These are phyloP conservation scores for Heliothis peltigera DNA, from an alignment of 2,888 invertebrate genomes.

Conservation along the genomic window DNA sequence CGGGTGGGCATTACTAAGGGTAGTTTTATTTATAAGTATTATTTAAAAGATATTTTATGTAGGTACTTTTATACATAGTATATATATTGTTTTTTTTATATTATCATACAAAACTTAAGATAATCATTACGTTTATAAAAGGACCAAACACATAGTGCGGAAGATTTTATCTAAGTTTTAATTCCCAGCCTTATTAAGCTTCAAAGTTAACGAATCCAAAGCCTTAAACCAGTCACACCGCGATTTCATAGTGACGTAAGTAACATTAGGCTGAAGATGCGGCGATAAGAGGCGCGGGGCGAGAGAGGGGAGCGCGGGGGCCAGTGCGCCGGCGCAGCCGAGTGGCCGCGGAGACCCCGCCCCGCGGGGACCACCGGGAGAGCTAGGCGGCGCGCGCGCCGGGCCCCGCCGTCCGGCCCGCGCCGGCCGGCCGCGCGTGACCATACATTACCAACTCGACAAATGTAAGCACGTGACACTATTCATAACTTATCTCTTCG, in stretches of 20 bases:
- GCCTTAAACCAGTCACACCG: conserved; percentile 67
- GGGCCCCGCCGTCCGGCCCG: conserved; percentile 65
- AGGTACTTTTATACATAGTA: not conserved
- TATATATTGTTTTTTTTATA: too few relatives aligned
- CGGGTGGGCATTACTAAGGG: conserved; percentile 20
- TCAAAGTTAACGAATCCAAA: conserved; percentile 66
- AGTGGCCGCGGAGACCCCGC: conserved; percentile 88
- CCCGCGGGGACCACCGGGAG: conserved; percentile 90
- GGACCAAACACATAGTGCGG: conserved; percentile 7
- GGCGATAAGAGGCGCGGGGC: conserved; percentile 82
- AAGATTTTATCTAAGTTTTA: conserved; percentile 52
- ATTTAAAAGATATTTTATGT: not conserved
- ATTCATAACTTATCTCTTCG: conserved; percentile 71
- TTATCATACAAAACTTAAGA: too few relatives aligned
- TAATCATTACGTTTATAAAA: conserved; percentile 6
- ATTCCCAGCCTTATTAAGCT: conserved; percentile 64
- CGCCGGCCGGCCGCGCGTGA: conserved; percentile 57
- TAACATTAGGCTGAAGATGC: conserved; percentile 86
- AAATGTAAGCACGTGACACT: conserved; percentile 77
- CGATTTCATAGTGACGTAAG: conserved; percentile 82
- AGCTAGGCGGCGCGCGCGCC: conserved; percentile 85
- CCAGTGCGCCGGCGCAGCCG: conserved; percentile 79
- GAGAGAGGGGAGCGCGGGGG: conserved; percentile 69
- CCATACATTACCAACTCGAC: conserved; percentile 75
- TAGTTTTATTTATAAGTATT: conserved; percentile 24